A percentile compares a stretch with the other conserved stretches of the same genome.
Evolutionary conservation across 1,140 invertebrate species (phyloP).

Genomic region (Zophobas atratus): DNA sequence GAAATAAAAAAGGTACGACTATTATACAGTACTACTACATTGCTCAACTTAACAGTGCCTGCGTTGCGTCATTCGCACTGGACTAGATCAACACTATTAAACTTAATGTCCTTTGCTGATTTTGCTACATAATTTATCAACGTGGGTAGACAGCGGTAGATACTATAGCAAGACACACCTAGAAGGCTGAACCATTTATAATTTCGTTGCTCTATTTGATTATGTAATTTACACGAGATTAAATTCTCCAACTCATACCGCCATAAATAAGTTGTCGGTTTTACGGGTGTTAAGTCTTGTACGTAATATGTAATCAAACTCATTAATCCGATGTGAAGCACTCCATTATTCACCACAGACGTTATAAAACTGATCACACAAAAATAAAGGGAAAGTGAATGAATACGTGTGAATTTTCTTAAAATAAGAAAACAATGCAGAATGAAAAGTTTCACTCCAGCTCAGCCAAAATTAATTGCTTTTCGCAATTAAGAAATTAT

Average conservation of each 20-base stretch:
- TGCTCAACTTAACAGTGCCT: neutral
- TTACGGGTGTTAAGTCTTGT: neutral
- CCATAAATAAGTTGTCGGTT: no score
- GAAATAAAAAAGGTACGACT: neutral
- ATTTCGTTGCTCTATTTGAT: neutral
- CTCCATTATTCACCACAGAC: no score
- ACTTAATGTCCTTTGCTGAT: neutral
- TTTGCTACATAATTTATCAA: neutral
- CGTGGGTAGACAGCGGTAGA: neutral
- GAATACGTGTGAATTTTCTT: neutral
- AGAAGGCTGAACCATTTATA: conserved; percentile 3
- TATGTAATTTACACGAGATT: neutral
- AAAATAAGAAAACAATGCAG: neutral
- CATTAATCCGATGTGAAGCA: neutral
- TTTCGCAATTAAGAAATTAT: no score
- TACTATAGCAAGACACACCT: neutral
- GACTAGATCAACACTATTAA: conserved; percentile 9
- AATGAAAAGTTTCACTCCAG: no score
- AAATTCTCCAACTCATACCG: neutral
- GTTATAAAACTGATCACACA: no score
- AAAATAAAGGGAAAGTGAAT: no score
- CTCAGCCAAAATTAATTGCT: no score
- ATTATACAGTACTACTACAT: neutral
- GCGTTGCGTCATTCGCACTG: neutral
- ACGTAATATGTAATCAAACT: neutral